These are phyloP conservation scores for Microcebus tavaratra DNA, from an alignment of 2,113 vertebrate species.

Conservation along the genomic window DNA sequence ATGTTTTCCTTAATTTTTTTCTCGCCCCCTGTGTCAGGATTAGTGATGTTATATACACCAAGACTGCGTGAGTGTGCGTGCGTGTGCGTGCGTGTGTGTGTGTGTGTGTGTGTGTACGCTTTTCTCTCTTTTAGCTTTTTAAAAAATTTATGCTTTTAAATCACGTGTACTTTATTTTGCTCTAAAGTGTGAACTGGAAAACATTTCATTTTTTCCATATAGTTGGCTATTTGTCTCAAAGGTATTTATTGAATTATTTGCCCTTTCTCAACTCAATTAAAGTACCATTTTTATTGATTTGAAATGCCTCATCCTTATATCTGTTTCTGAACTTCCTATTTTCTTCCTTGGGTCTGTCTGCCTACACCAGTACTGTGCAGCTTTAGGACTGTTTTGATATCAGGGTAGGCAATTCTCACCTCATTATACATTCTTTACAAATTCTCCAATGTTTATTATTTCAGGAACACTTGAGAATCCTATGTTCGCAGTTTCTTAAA, in stretches of 20 bases:
- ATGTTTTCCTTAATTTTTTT: neutral
- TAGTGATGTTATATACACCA: neutral
- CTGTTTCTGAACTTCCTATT: neutral
- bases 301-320: neutral
- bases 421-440: neutral
- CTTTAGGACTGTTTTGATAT: neutral
- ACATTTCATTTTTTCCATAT: neutral
- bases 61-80: neutral
- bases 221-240: neutral
- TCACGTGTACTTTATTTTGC: neutral
- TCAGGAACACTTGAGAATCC: neutral
- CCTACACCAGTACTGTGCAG: too few species aligned
- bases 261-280: neutral
- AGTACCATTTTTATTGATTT: neutral
- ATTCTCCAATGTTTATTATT: neutral
- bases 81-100: accelerated
- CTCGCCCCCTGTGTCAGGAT: neutral
- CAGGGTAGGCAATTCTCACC: neutral
- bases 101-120: accelerated
- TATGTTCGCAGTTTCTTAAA: neutral
- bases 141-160: neutral
- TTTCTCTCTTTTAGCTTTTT: neutral
- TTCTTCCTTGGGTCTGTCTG: neutral
- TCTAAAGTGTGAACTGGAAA: neutral
- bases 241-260: neutral